phyloP scores from a whole-genome alignment of 2,888 invertebrate species.

The Stenodema calcarata region DNA sequence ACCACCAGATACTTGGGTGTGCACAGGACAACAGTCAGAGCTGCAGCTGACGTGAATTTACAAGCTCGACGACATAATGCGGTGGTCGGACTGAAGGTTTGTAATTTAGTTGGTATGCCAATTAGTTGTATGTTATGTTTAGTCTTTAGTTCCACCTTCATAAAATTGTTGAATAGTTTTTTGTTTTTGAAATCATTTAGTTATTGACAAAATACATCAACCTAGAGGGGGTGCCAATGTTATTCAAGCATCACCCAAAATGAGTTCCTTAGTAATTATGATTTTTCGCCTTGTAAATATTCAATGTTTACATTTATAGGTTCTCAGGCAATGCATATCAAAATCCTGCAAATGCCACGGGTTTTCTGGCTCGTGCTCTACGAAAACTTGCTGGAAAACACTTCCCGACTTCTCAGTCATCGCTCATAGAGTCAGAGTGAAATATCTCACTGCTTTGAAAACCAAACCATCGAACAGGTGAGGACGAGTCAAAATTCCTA shows the following conservation, averaged over 20 bases:
- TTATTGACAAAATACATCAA: too few species aligned
- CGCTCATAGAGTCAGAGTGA: slow-evolving; percentile 78
- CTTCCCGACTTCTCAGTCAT: slow-evolving; percentile 85
- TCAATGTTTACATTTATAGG: not conserved
- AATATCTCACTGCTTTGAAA: not conserved
- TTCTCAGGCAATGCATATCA: not conserved
- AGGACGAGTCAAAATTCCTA: not conserved
- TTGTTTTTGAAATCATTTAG: too few species aligned
- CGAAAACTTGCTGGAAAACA: slow-evolving; percentile 94
- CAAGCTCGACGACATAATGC: not conserved
- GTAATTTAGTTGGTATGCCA: not conserved
- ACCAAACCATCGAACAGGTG: not conserved
- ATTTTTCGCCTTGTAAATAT: too few species aligned
- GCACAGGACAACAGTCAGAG: not conserved
- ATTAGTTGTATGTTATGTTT: too few species aligned
- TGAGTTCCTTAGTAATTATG: too few species aligned
- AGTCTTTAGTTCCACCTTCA: too few species aligned
- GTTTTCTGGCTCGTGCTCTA: slow-evolving; percentile 92
- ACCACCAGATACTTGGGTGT: not conserved
- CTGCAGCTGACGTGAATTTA: not conserved
- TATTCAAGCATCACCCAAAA: too few species aligned
- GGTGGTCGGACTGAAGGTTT: not conserved
- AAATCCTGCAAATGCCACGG: slow-evolving; percentile 92
- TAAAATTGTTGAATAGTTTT: too few species aligned
- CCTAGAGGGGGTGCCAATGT: too few species aligned